phyloP scores from a whole-genome alignment of 2,888 invertebrate genomes.

The Margaritifera margaritifera region DNA sequence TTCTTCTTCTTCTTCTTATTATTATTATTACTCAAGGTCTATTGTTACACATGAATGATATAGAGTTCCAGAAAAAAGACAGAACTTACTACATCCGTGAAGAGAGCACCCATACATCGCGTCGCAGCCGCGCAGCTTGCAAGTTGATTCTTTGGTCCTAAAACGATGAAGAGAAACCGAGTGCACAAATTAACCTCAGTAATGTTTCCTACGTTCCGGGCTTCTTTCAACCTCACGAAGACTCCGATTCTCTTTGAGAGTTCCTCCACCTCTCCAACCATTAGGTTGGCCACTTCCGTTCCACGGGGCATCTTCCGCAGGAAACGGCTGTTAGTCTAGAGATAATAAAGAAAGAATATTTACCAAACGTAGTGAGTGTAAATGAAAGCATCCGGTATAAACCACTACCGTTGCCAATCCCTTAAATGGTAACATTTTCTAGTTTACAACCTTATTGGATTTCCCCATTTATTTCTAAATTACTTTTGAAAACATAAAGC shows the following conservation, averaged over 20 bases:
- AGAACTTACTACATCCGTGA: slow-evolving; percentile 86
- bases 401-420: no score
- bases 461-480: no score
- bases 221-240: slow-evolving; percentile 89
- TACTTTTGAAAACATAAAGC: no score
- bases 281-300: slow-evolving; percentile 96
- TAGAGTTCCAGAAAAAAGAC: slow-evolving; percentile 77
- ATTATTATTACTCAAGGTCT: no score
- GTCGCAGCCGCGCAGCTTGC: slow-evolving; percentile 90
- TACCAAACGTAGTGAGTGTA: background rate
- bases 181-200: slow-evolving; percentile 93
- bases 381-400: background rate
- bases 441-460: no score
- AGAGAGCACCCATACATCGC: slow-evolving; percentile 92
- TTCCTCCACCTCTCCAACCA: slow-evolving; percentile 98
- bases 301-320: slow-evolving; percentile 92
- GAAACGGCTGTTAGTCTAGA: slow-evolving; percentile 61
- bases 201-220: slow-evolving; percentile 91
- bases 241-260: slow-evolving; percentile 92
- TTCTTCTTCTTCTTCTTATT: no score
- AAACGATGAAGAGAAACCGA: slow-evolving; percentile 87
- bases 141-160: slow-evolving; percentile 80
- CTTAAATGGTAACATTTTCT: no score
- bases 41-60: no score
- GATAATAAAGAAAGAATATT: background rate